Conservation (phyloP, 2,888 invertebrate genomes). For the Drosophila anceps region DNA sequence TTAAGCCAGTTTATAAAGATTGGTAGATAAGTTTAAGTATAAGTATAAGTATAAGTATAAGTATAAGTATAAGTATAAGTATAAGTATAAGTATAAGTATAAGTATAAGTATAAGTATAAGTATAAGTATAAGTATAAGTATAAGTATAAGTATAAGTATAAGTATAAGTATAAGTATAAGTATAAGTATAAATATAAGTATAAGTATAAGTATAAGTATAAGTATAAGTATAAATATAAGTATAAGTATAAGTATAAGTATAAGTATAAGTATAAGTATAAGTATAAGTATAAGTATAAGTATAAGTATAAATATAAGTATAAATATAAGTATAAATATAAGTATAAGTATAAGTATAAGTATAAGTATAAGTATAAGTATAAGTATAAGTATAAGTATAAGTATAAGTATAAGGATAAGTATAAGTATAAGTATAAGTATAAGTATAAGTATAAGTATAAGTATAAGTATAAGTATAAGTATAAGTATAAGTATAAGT, state of each 20-base stretch:
- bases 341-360: conserved; percentile 3
- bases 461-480: neutral
- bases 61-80: conserved; percentile 10
- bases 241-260: conserved; percentile 2
- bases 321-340: conserved; percentile 3
- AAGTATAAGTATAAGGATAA: neutral
- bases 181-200: conserved; percentile 8
- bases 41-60: neutral
- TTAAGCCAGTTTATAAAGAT: conserved; percentile 1
- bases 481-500: neutral
- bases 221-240: conserved; percentile 5
- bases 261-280: conserved; percentile 2
- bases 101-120: conserved; percentile 11
- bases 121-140: conserved; percentile 3
- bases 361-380: conserved; percentile 2
- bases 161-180: conserved; percentile 5
- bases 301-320: conserved; percentile 1
- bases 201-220: conserved; percentile 4
- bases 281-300: conserved; percentile 5
- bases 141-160: conserved; percentile 5
- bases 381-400: conserved; percentile 2
- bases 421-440: neutral
- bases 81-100: neutral
- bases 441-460: neutral
- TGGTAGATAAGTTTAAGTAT: neutral